phyloP scores from a whole-genome alignment of 2,888 invertebrate species.

The Venusia cambrica region DNA sequence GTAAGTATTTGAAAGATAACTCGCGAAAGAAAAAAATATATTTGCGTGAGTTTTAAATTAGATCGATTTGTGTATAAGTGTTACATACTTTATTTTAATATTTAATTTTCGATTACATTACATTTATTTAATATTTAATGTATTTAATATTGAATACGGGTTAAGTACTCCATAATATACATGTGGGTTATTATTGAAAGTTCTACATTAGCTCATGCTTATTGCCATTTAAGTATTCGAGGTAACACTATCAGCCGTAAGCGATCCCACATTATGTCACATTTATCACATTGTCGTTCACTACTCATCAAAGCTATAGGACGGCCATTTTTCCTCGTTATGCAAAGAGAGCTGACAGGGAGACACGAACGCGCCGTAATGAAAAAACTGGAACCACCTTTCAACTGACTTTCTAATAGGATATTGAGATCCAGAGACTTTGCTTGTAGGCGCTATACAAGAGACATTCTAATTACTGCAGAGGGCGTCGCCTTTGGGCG shows the following conservation, averaged over 20 bases:
- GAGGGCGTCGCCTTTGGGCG: conserved; percentile 48
- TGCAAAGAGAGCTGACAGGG: conserved; percentile 7
- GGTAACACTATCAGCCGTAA: too few species aligned
- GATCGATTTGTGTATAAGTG: conserved; percentile 18
- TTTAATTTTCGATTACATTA: conserved; percentile 7
- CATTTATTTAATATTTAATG: too few species aligned
- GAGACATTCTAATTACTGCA: conserved; percentile 65
- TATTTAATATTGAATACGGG: too few species aligned
- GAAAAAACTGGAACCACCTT: conserved; percentile 17
- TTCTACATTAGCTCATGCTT: too few species aligned
- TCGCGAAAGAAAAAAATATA: conserved; percentile 50
- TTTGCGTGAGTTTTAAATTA: conserved; percentile 36
- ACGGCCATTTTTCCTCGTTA: conserved; percentile 13
- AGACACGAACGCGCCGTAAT: conserved; percentile 11
- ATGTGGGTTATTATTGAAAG: too few species aligned
- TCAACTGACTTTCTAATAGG: conserved; percentile 24
- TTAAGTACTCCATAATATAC: too few species aligned
- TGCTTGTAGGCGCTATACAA: conserved; percentile 44
- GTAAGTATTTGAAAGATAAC: conserved; percentile 65
- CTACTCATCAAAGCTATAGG: too few species aligned
- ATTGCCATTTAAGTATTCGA: too few species aligned
- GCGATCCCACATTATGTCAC: too few species aligned
- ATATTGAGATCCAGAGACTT: conserved; percentile 38
- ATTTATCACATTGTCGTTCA: too few species aligned
- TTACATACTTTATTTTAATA: conserved; percentile 16